Base-by-base conservation (phyloP, 1,140 invertebrate genomes). In the Sinonovacula constricta region DNA sequence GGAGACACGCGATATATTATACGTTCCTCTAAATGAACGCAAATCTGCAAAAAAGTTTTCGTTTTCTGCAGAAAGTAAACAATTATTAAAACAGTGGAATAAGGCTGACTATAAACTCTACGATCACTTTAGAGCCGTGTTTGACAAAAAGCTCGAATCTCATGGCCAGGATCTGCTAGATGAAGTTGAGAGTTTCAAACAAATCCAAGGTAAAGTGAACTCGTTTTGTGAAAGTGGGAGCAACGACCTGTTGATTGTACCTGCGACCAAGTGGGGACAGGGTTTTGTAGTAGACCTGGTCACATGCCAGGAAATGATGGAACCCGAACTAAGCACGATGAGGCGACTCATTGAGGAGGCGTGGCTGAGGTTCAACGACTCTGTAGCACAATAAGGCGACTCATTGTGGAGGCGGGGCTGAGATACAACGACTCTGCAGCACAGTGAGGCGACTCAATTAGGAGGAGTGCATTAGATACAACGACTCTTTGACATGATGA, bases 1-100 rank as follows among this genome's bases (percentile, higher is more conserved):
- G 88, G 74, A 79, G 3, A 59, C 84, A 0, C 81, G 87, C 77
- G 88, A 90, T 56, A 84, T 90, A 31, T 39, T 90, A 24, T 89
- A 86, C 70, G 82, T 87, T 26, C 81, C 83, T 12, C 65, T 85
- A 7, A 89, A 88, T 67, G 71, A 60, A 0, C 82, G 83, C 53
- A 36, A 24, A 30, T 28, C 68, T 2, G 85, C 83, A 76, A 45
- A 59, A 10, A 75, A 68, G n/a, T 28, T 83, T 18, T 45, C 53
- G n/a, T 70, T 88, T 54, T 76, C 79, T 10, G 31, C 59, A 1
- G 49, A 69, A 0, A 81, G 84, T 36, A 31, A 71, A n/a, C 24
- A 71, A 15, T 59, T 60, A 12, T 80, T 87, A 10, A 65, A 51
- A 28, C 57, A 82, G 10, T 81, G 81, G 65, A 74, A 82, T 31